Evolutionary conservation across 2,113 vertebrate species (phyloP).

Genomic region (Phylloscopus trochilus): DNA sequence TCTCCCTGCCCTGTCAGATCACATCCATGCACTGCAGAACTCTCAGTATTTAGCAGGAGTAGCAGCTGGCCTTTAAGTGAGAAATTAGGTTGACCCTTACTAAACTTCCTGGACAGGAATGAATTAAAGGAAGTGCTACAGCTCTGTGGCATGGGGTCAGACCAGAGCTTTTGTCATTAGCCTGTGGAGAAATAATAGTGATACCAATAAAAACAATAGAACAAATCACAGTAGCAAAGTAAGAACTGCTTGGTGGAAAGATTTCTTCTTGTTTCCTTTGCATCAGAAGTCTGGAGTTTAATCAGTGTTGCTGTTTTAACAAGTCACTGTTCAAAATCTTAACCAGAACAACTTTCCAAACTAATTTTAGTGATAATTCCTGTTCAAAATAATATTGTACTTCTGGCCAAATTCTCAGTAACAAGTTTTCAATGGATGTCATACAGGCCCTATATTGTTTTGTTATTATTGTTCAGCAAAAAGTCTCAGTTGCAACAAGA

Average conservation of each 20-base stretch:
- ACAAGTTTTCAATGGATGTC: background rate
- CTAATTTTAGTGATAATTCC: background rate
- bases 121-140: background rate
- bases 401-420: background rate
- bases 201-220: background rate
- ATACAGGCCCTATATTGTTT: background rate
- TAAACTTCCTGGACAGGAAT: background rate
- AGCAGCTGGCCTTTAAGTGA: background rate
- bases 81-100: background rate
- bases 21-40: background rate
- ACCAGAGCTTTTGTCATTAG: background rate
- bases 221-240: background rate
- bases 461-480: background rate
- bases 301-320: background rate
- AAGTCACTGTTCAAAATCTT: background rate
- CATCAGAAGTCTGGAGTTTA: background rate
- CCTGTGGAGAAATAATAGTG: background rate
- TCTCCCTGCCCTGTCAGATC: background rate
- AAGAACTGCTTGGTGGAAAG: background rate
- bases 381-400: background rate
- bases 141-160: background rate
- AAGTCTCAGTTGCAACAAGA: background rate
- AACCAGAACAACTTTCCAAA: background rate
- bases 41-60: background rate
- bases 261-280: background rate